Base-by-base conservation (phyloP, 2,797 vertebrate species). In the Poecile montanus region DNA sequence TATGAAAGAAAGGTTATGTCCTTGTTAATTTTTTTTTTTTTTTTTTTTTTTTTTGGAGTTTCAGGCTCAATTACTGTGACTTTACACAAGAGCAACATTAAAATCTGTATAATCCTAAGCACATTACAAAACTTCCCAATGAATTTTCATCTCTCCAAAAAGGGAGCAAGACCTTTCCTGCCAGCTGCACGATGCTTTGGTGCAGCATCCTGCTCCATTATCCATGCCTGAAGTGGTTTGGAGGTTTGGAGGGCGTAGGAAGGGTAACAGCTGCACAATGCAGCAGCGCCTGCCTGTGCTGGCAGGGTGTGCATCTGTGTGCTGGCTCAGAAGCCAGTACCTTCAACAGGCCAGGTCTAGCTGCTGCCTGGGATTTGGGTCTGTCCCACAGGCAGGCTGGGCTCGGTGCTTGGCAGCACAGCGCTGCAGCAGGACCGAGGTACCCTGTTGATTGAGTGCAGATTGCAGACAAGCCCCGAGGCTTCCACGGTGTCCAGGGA, bases 311-410 rank as follows among this genome's bases (percentile, higher is more conserved):
- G 91, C 94, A 91, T 91, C 94, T 96, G 95, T 50, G 85, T 40
- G 73, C 86, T 94, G 93, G 93, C 91, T 95, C 78, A 40, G 72
- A 74, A 88, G 56, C 34, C 76, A 62, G 77, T 11, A 79, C 94
- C 87, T 95, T 89, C 82, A 48, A 16, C 0, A 76, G 95, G 66
- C 91, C 94, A 67, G 76, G 58, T 88, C 94, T 95, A 15, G 85
- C 95, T 95, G 94, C 93, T 96, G 95, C 93, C 86, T 94, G 95
- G 92, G 93, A 94, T 94, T 96, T 90, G 85, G 54, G 78, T 34
- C 80, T 85, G 85, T 96, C 95, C 93, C 95, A 82, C 50, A 48
- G 88, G 92, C 91, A 92, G 87, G 62, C 79, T 2, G 4, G 50
- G 65, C 8, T 63, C 77, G 1, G 9, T 1, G 77, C 78, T 74